Evolutionary conservation across 2,888 invertebrate species (phyloP).

Genomic region (Athalia rosae): DNA sequence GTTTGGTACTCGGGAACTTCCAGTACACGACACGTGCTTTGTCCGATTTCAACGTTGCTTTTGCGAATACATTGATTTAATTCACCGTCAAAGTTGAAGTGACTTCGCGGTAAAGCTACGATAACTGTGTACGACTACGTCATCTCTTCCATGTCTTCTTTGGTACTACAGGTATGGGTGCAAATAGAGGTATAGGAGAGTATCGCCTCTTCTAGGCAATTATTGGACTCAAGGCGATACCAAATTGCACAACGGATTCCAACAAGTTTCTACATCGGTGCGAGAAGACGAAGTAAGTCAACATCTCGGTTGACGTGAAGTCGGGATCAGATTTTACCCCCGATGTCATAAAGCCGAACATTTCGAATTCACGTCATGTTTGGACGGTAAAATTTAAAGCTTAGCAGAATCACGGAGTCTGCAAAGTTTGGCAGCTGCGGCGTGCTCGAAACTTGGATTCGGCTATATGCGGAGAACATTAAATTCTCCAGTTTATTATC

Average conservation of each 20-base stretch:
- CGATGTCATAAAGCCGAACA: not conserved
- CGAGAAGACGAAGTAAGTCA: not conserved
- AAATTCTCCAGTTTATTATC: constrained; percentile 7
- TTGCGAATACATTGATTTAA: constrained; percentile 41
- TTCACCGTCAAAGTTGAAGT: constrained; percentile 34
- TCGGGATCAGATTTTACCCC: not conserved
- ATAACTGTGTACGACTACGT: constrained; percentile 4
- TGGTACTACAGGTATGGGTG: not conserved
- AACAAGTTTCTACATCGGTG: constrained; percentile 1
- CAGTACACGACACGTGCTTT: not conserved
- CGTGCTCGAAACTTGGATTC: not conserved
- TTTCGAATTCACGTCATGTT: not conserved
- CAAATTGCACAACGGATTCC: constrained; percentile 32
- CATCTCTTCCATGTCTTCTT: constrained; percentile 6
- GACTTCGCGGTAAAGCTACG: constrained; percentile 10
- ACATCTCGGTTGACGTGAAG: not conserved
- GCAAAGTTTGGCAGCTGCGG: constrained; percentile 1
- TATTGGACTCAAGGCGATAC: constrained; percentile 5
- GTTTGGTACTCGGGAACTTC: not conserved
- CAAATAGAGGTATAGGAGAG: too few species aligned
- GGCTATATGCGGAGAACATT: not conserved
- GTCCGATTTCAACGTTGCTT: constrained; percentile 36
- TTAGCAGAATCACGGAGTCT: not conserved
- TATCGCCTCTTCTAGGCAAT: constrained; percentile 13
- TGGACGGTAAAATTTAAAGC: not conserved